Base-by-base conservation (phyloP, 1,140 invertebrate species). In the Leptopilina clavipes region DNA sequence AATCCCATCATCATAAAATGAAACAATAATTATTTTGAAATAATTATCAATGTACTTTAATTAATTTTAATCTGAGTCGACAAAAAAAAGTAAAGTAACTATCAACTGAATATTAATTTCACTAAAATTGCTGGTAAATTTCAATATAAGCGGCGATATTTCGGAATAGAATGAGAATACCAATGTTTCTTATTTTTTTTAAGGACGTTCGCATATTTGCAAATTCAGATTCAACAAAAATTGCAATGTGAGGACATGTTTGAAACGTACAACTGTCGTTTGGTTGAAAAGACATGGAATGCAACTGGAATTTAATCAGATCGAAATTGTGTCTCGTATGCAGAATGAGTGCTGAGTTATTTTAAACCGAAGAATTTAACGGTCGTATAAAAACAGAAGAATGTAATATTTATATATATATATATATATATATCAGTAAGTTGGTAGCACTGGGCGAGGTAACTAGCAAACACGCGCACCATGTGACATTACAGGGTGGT, bases 221-320 rank as follows among this genome's bases (percentile, higher is more conserved):
- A 31, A 1, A 31, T 31, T 31, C 1, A 31, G 25, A 3, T 31
- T 31, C n/a, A n/a, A n/a, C n/a, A n/a, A n/a, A n/a, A n/a, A n/a
- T n/a, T n/a, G 48, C 3, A 52, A 52, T n/a, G 48, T 52, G 17
- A 52, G 48, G n/a, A 48, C 45, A n/a, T 48, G 8, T 52, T 52
- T 37, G 14, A 65, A 65, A 22, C 1, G 25, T 12, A 31, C 11
- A 31, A 65, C 19, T 19, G 56, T 10, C 19, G 56, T 65, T 1
- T n/a, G 1, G 19, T 43, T 81, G 77, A 79, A 75, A 48, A 25
- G 19, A 11, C 22, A 40, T 40, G 80, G 79, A 81, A 83, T 81
- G 79, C 17, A 74, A 77, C 76, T 80, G 76, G 78, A 82, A 82
- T 81, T 79, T 84, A 80, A 84, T 84, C 79, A 77, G 79, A 84